Evolutionary conservation across 2,797 vertebrate species (phyloP), one percentile per base, ranked within the genome.

Genomic region (Catostomus latipinnis): DNA sequence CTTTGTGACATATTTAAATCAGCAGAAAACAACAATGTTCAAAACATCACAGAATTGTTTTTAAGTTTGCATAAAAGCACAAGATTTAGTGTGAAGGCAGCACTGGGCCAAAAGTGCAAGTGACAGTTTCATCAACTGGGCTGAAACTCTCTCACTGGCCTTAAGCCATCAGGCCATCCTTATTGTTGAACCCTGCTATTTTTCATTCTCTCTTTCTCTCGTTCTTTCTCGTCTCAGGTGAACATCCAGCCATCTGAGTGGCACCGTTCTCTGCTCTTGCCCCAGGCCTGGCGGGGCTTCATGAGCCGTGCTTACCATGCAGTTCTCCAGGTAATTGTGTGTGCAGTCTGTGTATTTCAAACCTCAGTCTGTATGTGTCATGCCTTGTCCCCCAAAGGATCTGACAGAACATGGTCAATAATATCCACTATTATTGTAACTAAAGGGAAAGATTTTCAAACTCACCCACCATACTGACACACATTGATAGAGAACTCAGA

Each of bases 171-270:
- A 4, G 34, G 34, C 34, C 34, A 34, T 34, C 34, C 34, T 34
- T 34, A 34, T 34, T 34, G 34, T 34, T 34, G 34, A 34, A 4
- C 34, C 34, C 34, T 34, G 34, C 34, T 34, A 34, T 34, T 34
- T 34, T 13, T 67, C 18, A 11, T 13, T 46, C 8, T 57, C 7
- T 66, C 6, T 62, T 9, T 53, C 49, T 57, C 14, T 61, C 52
- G 7, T 46, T 74, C 72, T 8, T 68, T 12, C 16, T 10, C 12
- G n/a, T 80, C 66, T 18, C 70, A 99, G 98, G 97, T 98, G 86
- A 97, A 96, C 86, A 97, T 98, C 82, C 97, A 99, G 76, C 96
- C 92, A 0, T 97, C 96, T 0, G 97, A 99, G 77, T 99, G 98
- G 98, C 96, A 99, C 84, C 95, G 93, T 0, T 95, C 96, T 1